Conservation (phyloP, 2,888 invertebrate species). For the Scaeva pyrastri region DNA sequence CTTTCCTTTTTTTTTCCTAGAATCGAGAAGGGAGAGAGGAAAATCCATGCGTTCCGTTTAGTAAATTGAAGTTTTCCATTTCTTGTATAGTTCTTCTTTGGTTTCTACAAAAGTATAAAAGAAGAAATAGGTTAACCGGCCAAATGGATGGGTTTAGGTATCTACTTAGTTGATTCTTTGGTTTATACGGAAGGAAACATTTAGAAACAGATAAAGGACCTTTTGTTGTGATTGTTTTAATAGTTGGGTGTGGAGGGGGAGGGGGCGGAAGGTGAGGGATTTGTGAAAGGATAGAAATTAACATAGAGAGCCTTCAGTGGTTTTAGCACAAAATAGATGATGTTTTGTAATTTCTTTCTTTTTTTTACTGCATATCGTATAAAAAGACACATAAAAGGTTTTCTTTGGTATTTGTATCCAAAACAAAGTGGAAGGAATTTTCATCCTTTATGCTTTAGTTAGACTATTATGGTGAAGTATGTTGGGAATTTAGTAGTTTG, state of each 20-base stretch:
- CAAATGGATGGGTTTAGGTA: background rate
- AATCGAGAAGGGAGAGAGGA: background rate
- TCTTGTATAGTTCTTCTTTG: background rate
- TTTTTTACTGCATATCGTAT: background rate
- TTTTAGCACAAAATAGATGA: background rate
- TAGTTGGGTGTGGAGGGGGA: too few relatives aligned
- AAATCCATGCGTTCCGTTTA: slow-evolving; percentile 34
- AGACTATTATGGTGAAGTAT: background rate
- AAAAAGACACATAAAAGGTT: background rate
- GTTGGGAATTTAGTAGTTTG: background rate
- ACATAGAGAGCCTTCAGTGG: slow-evolving; percentile 19
- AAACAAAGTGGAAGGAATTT: background rate
- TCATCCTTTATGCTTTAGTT: background rate
- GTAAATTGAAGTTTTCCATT: slow-evolving; percentile 33
- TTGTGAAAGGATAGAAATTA: slow-evolving; percentile 14
- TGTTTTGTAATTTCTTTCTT: too few relatives aligned
- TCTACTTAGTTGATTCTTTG: background rate
- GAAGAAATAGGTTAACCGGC: slow-evolving; percentile 38
- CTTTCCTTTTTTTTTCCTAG: too few relatives aligned
- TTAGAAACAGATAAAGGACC: slow-evolving; percentile 2
- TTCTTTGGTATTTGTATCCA: background rate
- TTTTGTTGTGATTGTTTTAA: slow-evolving; percentile 25
- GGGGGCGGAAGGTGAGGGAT: too few relatives aligned
- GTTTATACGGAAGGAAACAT: slow-evolving; percentile 20
- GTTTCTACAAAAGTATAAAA: background rate